Conservation (phyloP, 2,888 invertebrate genomes). For the Hirtodrosophila alboralis region DNA sequence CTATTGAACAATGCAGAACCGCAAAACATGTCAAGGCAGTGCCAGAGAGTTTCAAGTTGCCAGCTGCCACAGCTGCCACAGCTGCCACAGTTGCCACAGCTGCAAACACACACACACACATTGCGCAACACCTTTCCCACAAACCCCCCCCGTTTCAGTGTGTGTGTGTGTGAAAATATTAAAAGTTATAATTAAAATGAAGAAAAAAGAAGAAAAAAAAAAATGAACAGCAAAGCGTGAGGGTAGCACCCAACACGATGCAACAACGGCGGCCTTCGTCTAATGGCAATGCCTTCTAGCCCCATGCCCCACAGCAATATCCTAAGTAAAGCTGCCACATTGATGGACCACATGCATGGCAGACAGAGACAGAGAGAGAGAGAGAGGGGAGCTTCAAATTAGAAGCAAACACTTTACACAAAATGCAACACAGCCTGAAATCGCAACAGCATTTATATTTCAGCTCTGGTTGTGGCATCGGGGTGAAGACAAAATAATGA, state of each 20-base stretch:
- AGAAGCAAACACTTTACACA: conserved; percentile 41
- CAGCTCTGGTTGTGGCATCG: neutral
- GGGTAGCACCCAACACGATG: conserved; percentile 35
- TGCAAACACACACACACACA: conserved; percentile 5
- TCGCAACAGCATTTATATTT: neutral
- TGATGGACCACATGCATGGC: conserved; percentile 19
- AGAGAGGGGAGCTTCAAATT: conserved; percentile 19
- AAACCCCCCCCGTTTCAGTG: neutral
- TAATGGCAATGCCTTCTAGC: conserved; percentile 38
- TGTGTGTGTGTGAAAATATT: conserved; percentile 59
- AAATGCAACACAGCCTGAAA: conserved; percentile 45
- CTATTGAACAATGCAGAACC: conserved; percentile 71
- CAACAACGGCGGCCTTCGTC: conserved; percentile 52
- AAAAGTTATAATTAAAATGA: conserved; percentile 73
- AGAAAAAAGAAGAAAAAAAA: conserved; percentile 29
- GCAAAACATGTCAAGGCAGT: conserved; percentile 37
- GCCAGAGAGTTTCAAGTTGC: conserved; percentile 18
- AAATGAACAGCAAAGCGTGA: conserved; percentile 14
- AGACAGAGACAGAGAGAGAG: neutral
- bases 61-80: conserved; percentile 19
- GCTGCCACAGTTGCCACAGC: conserved; percentile 2
- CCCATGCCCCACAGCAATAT: neutral
- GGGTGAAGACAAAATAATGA: conserved; percentile 38
- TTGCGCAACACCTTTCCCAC: no score
- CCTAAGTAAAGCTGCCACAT: neutral